These are phyloP conservation scores for Sycon ciliatum DNA, from an alignment of 37 sponge, comb jelly and placozoan species.

Conservation along the genomic window DNA sequence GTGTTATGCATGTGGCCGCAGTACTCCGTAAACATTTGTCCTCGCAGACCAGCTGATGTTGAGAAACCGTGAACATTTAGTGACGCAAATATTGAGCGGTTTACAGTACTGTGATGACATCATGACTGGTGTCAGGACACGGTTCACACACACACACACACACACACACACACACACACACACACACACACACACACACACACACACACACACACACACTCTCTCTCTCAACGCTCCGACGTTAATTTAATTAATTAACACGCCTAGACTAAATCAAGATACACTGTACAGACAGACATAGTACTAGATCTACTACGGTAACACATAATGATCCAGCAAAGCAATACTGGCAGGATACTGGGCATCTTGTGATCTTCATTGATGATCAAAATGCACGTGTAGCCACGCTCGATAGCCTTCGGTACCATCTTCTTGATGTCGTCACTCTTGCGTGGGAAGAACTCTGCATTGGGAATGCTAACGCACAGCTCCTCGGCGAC, in stretches of 20 bases:
- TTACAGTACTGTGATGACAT: too few relatives aligned
- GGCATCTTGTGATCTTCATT: constrained; percentile 87
- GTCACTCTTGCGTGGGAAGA: constrained; percentile 40
- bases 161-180: constrained; percentile 17
- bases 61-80: too few relatives aligned
- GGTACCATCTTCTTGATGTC: constrained; percentile 71
- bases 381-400: constrained; percentile 69
- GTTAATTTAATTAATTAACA: neutral
- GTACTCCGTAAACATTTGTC: too few relatives aligned
- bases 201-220: constrained; percentile 23
- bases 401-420: constrained; percentile 51
- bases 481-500: constrained; percentile 61
- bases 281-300: too few relatives aligned
- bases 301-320: too few relatives aligned
- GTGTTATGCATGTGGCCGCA: too few relatives aligned
- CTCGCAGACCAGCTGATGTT: too few relatives aligned
- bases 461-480: constrained; percentile 80
- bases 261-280: neutral
- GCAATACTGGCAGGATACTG: too few relatives aligned
- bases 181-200: constrained; percentile 23
- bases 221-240: neutral
- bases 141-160: constrained; percentile 11
- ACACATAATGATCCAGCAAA: too few relatives aligned
- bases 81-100: too few relatives aligned
- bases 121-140: neutral